Base-by-base conservation (phyloP, 64 coral and sea anemone genomes). In the Pocillopora verrucosa region DNA sequence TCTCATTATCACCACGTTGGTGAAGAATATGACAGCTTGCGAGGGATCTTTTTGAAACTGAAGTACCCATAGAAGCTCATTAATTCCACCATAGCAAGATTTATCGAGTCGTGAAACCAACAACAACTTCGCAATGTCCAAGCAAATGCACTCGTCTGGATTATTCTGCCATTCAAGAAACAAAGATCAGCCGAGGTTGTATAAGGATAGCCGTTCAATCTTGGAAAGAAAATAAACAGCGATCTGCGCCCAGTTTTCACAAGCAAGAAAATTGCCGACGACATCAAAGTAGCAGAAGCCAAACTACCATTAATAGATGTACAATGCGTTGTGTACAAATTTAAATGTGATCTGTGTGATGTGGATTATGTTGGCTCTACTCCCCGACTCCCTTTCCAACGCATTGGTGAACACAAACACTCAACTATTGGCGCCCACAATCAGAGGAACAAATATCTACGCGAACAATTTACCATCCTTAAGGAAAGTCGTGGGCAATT, bases 201-300 rank as follows among this genome's bases (percentile, higher is more conserved):
- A 19, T 36, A 61, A 77, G 84, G 79, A 75, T 79, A 91, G 69
- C 89, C 84, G 34, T 56, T 16, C 37, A 79, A 72, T 78, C 82
- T 92, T 64, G 82, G 82, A 79, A 86, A 86, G 45, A 86, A 92
- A 87, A 92, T 79, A 74, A 87, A 92, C n/a, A 67, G 65, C 41
- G 82, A 79, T 87, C 59, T 87, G 73, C 75, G 80, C 4, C 83
- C 82, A 86, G 90, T 87, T 15, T 92, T 92, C 37, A 79, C 56
- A 78, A 92, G 90, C 74, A 77, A 67, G 75, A 87, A 92, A 86
- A 92, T 87, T 59, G 82, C 57, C 60, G 82, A 92, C 30, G 90
- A 85, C 35, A 72, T 86, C 30, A 81, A 82, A 85, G 73, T 91
- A 41, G 35, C 72, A 64, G 72, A 91, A 26, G 59, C 72, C 37